Evolutionary conservation across 2,888 invertebrate species (phyloP), one percentile per base, ranked within the genome.

Genomic region (Mythimna vitellina): DNA sequence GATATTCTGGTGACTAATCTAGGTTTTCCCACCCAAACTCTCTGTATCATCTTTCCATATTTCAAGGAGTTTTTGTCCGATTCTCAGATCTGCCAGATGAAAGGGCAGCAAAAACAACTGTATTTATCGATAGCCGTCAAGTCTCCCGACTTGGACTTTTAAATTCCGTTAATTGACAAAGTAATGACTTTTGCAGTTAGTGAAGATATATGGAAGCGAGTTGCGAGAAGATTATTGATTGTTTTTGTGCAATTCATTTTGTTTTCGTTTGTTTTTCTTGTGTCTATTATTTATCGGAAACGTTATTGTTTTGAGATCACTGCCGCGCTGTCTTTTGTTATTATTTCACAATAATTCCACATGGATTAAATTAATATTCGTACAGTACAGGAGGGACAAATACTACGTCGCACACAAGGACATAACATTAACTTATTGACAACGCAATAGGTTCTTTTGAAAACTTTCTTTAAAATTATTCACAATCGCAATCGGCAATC

Each of bases 171-270:
- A 76, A 63, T 63, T 75, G 46, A 69, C 54, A 17, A 46, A 46
- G 46, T 65, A 73, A 79, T 56, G 80, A 51, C 53, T 73, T 32
- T 57, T 14, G 57, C 58, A 53, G 20, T 46, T 53, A n/a, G 73
- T 62, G 29, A 63, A 76, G 65, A 62, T 76, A 38, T 51, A 74
- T 74, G 22, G 4, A 49, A 1, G 29, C 22, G 12, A 54, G 29
- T 3, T 25, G 3, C 10, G 35, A 56, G 25, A 42, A 9, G 5
- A 35, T 7, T 61, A 46, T 35, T 53, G 4, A 38, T 54, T 57
- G 3, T 61, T 35, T 32, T 79, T 35, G 7, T 42, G 5, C 1
- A 14, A 5, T 54, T 54, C 12, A 1, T 29, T 1, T 29, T 1
- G 4, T 4, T 1, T 29, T 6, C 12, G 3, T 29, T 1, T 29